Base-by-base conservation (phyloP, 1,140 invertebrate genomes). In the Teleopsis dalmanni region DNA sequence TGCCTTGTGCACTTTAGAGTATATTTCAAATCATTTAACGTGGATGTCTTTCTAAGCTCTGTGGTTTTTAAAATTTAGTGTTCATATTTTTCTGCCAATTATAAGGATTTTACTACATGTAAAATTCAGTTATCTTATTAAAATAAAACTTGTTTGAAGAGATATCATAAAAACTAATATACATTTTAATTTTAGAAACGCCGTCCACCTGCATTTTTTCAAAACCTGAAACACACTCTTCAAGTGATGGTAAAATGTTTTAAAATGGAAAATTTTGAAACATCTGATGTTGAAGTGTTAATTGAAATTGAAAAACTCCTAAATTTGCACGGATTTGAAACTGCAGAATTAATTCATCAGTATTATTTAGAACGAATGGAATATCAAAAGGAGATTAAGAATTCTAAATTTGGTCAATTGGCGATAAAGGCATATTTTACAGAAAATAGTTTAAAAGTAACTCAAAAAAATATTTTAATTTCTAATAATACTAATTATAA, bases 211-310 rank as follows among this genome's bases (percentile, higher is more conserved):
- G 76, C 81, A 8, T 95, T 95, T 65, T 97, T 95, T 64, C 82
- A 85, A 46, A 90, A 94, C 66, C 78, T 97, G 37, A 84, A 87
- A 59, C 83, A 88, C 54, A 90, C 91, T 11, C 72, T 96, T 33
- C 80, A 84, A 52, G 81, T 92, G 23, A 81, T 96, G 67, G 78
- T 91, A 26, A 81, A 84, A 40, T 94, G 90, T 53, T 95, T 97
- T 72, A 87, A 92, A 69, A 81, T 85, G 53, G 78, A 80, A 18
- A 77, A 80, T 53, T 74, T 75, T 47, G 72, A 75, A 3, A 31
- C 56, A 2, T 61, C 60, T 6, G 58, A 63, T 44, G 40, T 58
- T 19, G 78, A 83, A 50, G 76, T 76, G 9, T 65, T 89, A 38
- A 74, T 79, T 41, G 73, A 80, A 48, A 84, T 88, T 35, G 81